Evolutionary conservation across 2,797 vertebrate genomes (phyloP).

Genomic region (Cyprinodon diabolis): DNA sequence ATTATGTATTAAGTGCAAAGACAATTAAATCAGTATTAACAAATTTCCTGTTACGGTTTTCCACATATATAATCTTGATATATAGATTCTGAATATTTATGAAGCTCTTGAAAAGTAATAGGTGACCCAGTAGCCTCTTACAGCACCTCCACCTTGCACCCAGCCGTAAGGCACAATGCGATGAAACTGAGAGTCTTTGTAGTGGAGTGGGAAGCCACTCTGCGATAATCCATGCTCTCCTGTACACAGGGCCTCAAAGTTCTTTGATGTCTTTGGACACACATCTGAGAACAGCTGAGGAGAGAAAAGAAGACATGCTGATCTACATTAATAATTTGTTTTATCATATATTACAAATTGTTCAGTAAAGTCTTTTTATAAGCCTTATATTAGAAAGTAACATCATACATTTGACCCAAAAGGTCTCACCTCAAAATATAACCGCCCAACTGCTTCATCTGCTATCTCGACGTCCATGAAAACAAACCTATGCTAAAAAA

Average conservation of each 20-base stretch:
- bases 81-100: not conserved
- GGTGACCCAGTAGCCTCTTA: not conserved
- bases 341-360: not conserved
- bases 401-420: not conserved
- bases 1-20: not conserved
- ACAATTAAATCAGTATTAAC: not conserved
- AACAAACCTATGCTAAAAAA: conserved; percentile 86
- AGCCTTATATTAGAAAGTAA: not conserved
- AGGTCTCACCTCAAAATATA: conserved; percentile 88
- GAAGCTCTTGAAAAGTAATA: not conserved
- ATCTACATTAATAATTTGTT: not conserved
- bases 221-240: conserved; percentile 77
- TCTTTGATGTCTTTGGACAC: conserved; percentile 90
- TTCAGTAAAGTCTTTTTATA: not conserved
- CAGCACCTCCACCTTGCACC: conserved; percentile 91
- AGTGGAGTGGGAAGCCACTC: conserved; percentile 78
- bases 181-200: conserved; percentile 87
- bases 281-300: conserved; percentile 86
- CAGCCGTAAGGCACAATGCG: conserved; percentile 87
- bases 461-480: conserved; percentile 86
- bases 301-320: conserved; percentile 16
- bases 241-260: conserved; percentile 86
- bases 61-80: conserved; percentile 1
- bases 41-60: not conserved
- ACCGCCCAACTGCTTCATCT: conserved; percentile 76